These are phyloP conservation scores for Brachypterus glaber DNA, from an alignment of 2,888 invertebrate genomes.

Conservation along the genomic window DNA sequence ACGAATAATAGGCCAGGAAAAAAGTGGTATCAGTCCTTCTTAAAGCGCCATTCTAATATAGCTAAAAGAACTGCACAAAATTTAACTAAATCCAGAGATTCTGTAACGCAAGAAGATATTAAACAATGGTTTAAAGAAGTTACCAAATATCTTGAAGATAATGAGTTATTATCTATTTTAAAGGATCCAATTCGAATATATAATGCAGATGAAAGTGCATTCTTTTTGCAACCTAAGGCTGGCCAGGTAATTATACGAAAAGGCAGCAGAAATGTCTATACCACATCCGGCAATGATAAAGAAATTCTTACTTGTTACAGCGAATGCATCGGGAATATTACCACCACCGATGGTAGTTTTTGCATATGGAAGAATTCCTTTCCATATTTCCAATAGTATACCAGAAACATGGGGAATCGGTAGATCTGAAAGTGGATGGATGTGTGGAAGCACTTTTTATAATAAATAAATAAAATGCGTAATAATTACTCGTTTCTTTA, in stretches of 20 bases:
- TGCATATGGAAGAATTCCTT: conserved; percentile 6
- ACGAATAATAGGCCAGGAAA: conserved; percentile 28
- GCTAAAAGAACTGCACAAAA: conserved; percentile 25
- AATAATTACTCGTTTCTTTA: no score
- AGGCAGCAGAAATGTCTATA: conserved; percentile 7
- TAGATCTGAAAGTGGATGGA: no score
- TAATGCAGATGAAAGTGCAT: conserved; percentile 8
- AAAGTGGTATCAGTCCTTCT: conserved; percentile 26
- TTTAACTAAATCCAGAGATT: conserved; percentile 9
- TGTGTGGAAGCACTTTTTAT: no score
- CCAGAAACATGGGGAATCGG: no score
- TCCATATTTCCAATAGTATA: not conserved
- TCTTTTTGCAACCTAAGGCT: conserved; percentile 12
- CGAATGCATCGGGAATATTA: conserved; percentile 12
- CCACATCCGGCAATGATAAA: conserved; percentile 5
- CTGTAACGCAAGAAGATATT: conserved; percentile 11
- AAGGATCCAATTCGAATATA: conserved; percentile 4
- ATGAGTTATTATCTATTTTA: conserved; percentile 4
- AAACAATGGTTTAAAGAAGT: conserved; percentile 11
- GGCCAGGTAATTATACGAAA: conserved; percentile 6
- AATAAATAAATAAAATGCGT: no score
- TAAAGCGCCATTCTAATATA: conserved; percentile 19
- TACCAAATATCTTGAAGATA: conserved; percentile 5
- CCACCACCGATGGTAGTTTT: conserved; percentile 10
- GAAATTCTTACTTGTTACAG: conserved; percentile 11